Percentiles rank a stretch among this genome's conserved stretches.
Evolutionary conservation across 2,888 invertebrate species (phyloP).

Genomic region (Anticlea derivata): DNA sequence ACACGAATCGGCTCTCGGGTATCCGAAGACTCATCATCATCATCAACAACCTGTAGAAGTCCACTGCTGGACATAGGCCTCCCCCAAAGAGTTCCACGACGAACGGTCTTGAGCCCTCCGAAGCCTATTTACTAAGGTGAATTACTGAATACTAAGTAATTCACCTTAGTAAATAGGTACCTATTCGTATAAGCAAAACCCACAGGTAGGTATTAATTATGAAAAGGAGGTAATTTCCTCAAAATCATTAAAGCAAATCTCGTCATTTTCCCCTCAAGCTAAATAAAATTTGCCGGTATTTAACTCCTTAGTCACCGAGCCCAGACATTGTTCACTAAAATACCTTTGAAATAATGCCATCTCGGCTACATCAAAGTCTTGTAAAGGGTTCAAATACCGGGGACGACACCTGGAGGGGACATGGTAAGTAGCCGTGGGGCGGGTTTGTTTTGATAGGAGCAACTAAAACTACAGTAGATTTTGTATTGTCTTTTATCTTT

Average conservation of each 20-base stretch:
- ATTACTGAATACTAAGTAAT: too few relatives aligned
- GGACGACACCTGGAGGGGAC: constrained; percentile 52
- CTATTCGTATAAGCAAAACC: too few relatives aligned
- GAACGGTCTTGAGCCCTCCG: too few relatives aligned
- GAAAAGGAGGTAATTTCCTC: neutral
- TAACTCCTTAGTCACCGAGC: constrained; percentile 21
- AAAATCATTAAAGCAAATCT: neutral
- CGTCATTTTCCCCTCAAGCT: constrained; percentile 8
- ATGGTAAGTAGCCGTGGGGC: constrained; percentile 44
- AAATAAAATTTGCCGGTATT: constrained; percentile 24
- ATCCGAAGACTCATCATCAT: neutral
- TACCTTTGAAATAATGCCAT: constrained; percentile 48
- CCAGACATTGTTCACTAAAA: constrained; percentile 33
- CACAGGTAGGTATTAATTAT: too few relatives aligned
- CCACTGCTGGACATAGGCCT: too few relatives aligned
- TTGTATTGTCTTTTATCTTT: too few relatives aligned
- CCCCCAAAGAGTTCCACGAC: too few relatives aligned
- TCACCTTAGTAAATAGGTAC: too few relatives aligned
- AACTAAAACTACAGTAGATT: constrained; percentile 8
- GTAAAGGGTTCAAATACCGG: constrained; percentile 54
- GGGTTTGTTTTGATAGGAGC: constrained; percentile 11
- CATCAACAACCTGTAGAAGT: too few relatives aligned
- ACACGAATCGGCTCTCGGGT: constrained; percentile 34
- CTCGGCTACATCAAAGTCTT: constrained; percentile 64
- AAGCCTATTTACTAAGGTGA: too few relatives aligned